Evolutionary conservation across 1,140 invertebrate genomes (phyloP).

Genomic region (Drosophila cardini): DNA sequence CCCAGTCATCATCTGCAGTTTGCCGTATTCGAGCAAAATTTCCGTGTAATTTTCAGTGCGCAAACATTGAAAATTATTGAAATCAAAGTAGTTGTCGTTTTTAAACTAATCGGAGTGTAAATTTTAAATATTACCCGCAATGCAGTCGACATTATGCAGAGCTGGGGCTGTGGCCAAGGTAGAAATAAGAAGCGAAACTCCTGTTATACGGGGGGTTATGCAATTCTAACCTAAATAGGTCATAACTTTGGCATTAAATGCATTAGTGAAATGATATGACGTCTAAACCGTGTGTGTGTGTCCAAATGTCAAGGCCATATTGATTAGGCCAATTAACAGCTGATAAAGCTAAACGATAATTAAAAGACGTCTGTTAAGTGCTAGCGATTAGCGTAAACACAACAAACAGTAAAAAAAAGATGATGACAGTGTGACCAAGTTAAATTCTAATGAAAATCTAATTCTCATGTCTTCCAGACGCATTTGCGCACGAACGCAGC

Average conservation of each 20-base stretch:
- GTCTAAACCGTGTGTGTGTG: slow-evolving; percentile 41
- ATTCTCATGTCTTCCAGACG: slow-evolving; percentile 53
- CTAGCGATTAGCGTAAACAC: slow-evolving; percentile 57
- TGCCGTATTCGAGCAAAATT: slow-evolving; percentile 42
- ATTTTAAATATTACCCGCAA: slow-evolving; percentile 50
- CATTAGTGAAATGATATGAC: slow-evolving; percentile 22
- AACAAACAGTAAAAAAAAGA: slow-evolving; percentile 34
- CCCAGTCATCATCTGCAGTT: slow-evolving; percentile 44
- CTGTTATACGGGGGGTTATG: slow-evolving; percentile 62
- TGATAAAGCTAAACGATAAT: slow-evolving; percentile 38
- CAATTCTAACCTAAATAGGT: slow-evolving; percentile 79
- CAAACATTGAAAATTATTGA: slow-evolving; percentile 45
- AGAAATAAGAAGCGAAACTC: slow-evolving; percentile 23
- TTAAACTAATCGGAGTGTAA: slow-evolving; percentile 25
- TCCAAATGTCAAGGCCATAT: slow-evolving; percentile 53
- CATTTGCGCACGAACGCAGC: slow-evolving; percentile 76
- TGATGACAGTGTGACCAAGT: slow-evolving; percentile 25
- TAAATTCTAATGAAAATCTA: neutral
- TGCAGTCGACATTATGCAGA: slow-evolving; percentile 79
- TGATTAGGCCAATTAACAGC: slow-evolving; percentile 39
- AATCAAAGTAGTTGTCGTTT: slow-evolving; percentile 49
- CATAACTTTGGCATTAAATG: slow-evolving; percentile 52
- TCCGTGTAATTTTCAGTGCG: slow-evolving; percentile 32
- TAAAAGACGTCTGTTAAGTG: slow-evolving; percentile 33
- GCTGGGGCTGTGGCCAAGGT: slow-evolving; percentile 73